Evolutionary conservation across 1,140 invertebrate genomes (phyloP), one percentile per base, ranked within the genome.

Genomic region (Sogatella furcifera): DNA sequence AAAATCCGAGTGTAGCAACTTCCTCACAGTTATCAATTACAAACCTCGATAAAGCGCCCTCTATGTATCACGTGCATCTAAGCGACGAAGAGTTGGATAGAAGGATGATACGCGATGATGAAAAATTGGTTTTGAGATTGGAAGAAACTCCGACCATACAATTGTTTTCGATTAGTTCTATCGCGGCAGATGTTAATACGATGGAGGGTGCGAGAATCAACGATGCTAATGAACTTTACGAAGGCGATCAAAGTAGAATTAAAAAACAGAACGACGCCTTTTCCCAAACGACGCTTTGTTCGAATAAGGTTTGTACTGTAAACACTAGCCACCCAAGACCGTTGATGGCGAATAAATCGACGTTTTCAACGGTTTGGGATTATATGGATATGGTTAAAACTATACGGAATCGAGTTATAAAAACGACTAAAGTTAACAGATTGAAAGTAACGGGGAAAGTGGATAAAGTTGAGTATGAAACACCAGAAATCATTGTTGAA

Each of bases 351-450:
- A 59, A 59, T 17, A 28, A 44, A 11, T 2, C 41, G 21, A 28
- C 57, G 0, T 59, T 52, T 21, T 44, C 57, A 10, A 6, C 57
- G 0, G 14, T 15, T n/a, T 59, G 57, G 57, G 57, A 59, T 14
- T 52, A 52, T 13, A 34, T 52, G 44, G 57, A 59, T 42, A 59
- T 49, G 9, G 46, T 52, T n/a, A 46, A 59, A 21, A 10, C 34
- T 3, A 38, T 38, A 5, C 34, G 34, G 9, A 38, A 38, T 38
- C 34, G 34, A 38, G 14, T 31, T 1, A 21, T 59, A 28, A 49
- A 43, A 14, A 13, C 13, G 4, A 31, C 24, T 4, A 52, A 22
- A 22, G 8, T 43, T 9, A 11, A 38, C 44, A 31, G 5, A 59
- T 3, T 46, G 17, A 15, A 21, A 13, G 56, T 38, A 8, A 24